Percentiles rank a stretch among this genome's conserved stretches.
phyloP scores from a whole-genome alignment of 2,888 invertebrate species.

The Apamea crenata region DNA sequence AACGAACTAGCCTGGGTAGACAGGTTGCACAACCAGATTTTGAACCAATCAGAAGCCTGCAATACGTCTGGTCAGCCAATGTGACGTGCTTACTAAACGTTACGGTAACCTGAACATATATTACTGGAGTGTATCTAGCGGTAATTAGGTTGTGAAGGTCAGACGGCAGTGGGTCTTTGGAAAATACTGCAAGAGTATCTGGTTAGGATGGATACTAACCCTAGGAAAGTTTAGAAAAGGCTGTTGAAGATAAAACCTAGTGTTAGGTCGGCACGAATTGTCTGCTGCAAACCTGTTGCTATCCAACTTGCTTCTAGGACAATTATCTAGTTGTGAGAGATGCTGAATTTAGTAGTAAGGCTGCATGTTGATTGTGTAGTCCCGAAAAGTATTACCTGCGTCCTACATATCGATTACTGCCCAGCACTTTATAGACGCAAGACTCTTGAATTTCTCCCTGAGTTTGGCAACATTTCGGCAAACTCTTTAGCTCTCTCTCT shows the following conservation, averaged over 20 bases:
- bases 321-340: no score
- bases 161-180: slow-evolving; percentile 1
- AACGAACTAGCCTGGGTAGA: slow-evolving; percentile 2
- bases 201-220: not conserved
- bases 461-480: no score
- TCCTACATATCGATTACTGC: not conserved
- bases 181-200: slow-evolving; percentile 9
- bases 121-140: not conserved
- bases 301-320: not conserved
- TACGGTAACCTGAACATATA: slow-evolving; percentile 10
- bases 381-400: not conserved
- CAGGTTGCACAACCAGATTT: slow-evolving; percentile 30
- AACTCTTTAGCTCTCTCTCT: not conserved
- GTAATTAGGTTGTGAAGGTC: slow-evolving; percentile 5
- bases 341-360: not conserved
- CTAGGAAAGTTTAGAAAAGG: not conserved
- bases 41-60: slow-evolving; percentile 13
- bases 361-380: not conserved
- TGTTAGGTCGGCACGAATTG: no score
- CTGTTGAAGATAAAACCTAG: not conserved
- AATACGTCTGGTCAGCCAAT: not conserved
- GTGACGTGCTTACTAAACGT: slow-evolving; percentile 34
- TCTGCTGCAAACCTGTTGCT: not conserved
- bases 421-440: not conserved
- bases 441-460: not conserved